Evolutionary conservation across 2,113 vertebrate genomes (phyloP).

Genomic region (Progne subis): DNA sequence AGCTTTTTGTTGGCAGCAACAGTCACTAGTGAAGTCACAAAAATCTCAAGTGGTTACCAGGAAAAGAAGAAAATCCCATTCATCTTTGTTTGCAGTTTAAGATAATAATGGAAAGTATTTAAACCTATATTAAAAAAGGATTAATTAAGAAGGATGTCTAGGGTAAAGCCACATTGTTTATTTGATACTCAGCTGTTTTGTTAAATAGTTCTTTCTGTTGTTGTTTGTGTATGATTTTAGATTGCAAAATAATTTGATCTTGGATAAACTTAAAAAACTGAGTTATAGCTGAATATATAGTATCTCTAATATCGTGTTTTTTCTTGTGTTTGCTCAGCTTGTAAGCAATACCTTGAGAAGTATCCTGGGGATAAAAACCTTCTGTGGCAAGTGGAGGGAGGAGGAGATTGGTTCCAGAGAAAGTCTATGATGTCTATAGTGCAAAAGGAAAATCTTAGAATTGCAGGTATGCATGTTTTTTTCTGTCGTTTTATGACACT

Average conservation of each 20-base stretch:
- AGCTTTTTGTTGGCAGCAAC: not conserved
- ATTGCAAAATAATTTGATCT: not conserved
- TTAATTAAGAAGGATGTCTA: not conserved
- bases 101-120: not conserved
- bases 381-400: conserved; percentile 85
- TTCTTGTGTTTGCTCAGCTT: conserved; percentile 77
- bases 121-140: not conserved
- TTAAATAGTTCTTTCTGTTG: not conserved
- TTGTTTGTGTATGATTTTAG: not conserved
- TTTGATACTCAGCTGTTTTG: not conserved
- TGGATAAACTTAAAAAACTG: not conserved
- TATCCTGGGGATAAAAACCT: conserved; percentile 79
- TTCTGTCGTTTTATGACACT: not conserved
- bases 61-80: not conserved
- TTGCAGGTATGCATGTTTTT: conserved; percentile 65
- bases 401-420: conserved; percentile 81
- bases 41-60: not conserved
- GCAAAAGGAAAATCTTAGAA: conserved; percentile 56
- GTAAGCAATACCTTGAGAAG: conserved; percentile 82
- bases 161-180: not conserved
- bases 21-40: not conserved
- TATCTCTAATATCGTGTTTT: not conserved
- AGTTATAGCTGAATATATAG: not conserved
- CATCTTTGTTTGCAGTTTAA: not conserved
- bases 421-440: conserved; percentile 71